Evolutionary conservation across 2,113 vertebrate species (phyloP).

Genomic region (Eulemur macaco): DNA sequence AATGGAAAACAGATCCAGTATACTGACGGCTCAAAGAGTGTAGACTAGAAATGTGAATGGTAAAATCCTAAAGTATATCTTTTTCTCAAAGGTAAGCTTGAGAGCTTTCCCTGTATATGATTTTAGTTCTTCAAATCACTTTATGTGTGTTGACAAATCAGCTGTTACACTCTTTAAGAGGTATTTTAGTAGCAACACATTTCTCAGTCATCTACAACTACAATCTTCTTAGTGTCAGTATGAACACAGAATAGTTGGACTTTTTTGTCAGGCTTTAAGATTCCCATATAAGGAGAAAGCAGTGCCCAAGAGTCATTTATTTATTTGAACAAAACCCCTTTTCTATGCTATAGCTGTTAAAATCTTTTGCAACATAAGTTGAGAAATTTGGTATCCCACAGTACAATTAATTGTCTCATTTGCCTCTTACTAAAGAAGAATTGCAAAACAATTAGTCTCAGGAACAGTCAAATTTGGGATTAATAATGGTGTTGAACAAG

Average conservation of each 20-base stretch:
- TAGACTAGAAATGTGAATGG: neutral
- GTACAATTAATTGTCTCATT: neutral
- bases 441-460: neutral
- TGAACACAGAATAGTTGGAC: neutral
- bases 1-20: neutral
- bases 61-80: neutral
- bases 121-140: neutral
- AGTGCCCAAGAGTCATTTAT: neutral
- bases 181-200: neutral
- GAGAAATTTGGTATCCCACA: neutral
- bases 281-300: neutral
- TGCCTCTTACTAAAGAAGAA: neutral
- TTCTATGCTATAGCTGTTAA: neutral
- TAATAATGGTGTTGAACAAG: neutral
- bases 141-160: neutral
- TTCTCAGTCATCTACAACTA: neutral
- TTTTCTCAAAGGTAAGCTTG: neutral
- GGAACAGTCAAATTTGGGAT: neutral
- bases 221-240: neutral
- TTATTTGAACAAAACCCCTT: neutral
- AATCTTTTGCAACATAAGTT: neutral
- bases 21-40: neutral
- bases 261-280: neutral
- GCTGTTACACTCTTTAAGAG: neutral
- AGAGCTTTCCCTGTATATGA: neutral